phyloP scores from a whole-genome alignment of 2,888 invertebrate species.

The Synergus gifuensis region DNA sequence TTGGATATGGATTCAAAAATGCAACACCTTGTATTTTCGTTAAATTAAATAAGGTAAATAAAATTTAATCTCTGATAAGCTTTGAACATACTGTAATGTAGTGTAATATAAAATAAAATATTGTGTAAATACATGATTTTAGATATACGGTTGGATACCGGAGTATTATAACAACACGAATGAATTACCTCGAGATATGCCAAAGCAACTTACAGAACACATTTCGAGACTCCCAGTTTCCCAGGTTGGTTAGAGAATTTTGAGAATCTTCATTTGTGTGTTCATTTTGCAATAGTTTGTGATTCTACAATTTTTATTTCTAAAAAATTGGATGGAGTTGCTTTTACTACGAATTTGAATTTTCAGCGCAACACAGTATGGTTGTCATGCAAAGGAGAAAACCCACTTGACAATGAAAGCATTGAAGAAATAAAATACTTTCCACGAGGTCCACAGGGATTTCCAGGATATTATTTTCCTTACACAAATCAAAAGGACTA shows the following conservation, averaged over 20 bases:
- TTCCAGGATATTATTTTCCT: constrained; percentile 94
- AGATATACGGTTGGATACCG: constrained; percentile 88
- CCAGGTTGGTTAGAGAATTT: constrained; percentile 59
- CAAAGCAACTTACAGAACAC: constrained; percentile 78
- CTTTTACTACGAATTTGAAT: too few species aligned
- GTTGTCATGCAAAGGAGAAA: constrained; percentile 95
- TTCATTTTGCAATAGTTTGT: too few species aligned
- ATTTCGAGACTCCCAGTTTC: constrained; percentile 72
- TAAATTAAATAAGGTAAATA: too few species aligned
- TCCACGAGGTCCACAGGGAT: constrained; percentile 86
- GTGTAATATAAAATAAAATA: too few species aligned
- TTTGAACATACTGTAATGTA: too few species aligned
- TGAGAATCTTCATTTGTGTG: neutral
- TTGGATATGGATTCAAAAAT: too few species aligned
- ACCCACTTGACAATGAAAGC: constrained; percentile 93
- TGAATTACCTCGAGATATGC: constrained; percentile 82
- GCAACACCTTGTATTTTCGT: too few species aligned
- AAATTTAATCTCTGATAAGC: too few species aligned
- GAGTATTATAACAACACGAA: constrained; percentile 80
- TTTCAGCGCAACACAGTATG: constrained; percentile 90
- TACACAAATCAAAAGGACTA: constrained; percentile 92
- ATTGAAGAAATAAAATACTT: constrained; percentile 91
- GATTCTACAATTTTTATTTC: too few species aligned
- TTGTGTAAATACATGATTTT: constrained; percentile 28
- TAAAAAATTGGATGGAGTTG: too few species aligned